Base-by-base conservation (phyloP, 2,888 invertebrate species). In the Microlaimidae sp. region DNA sequence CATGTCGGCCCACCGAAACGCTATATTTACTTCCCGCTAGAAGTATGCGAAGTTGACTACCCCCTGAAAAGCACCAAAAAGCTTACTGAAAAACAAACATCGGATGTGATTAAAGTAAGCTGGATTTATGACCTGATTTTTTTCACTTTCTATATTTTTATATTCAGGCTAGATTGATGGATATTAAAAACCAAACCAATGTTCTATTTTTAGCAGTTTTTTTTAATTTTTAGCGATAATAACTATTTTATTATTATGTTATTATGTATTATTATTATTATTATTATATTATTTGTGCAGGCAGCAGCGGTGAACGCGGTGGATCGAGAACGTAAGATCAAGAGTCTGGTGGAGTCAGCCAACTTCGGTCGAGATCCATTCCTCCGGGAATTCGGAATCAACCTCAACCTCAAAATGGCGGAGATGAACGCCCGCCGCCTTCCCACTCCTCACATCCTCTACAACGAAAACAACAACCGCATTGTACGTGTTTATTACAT, bases 11-110 rank as follows among this genome's bases (percentile, higher is more conserved):
- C 64, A n/a, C 61, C 60, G 24, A 58, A 60, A 50, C 60, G 64
- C 40, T 59, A 62, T 53, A 64, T 64, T 59, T 63, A 60, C 57
- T 58, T 64, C 53, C 65, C 65, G 5, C 56, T 64, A 54, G 65
- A 65, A 51, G 62, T 64, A 26, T 52, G 63, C 55, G 52, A 58
- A 26, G 51, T 65, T 52, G 64, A 63, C 45, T 51, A 57, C 1
- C 64, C 63, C n/a, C 63, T 63, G 52, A 65, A 65, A 59, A 62
- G 60, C 60, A 61, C 59, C 55, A 61, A 62, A 57, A 63, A 64
- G 56, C 60, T 65, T 54, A 61, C 61, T 40, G 65, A 65, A 55
- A 60, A 60, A 51, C 65, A 65, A 53, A 48, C 51, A 28, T 3
- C 51, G 3, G 19, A 40, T 17, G 38, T 55, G 40, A 55, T 55